Conservation (phyloP, 2,888 invertebrate genomes). For the Muscina levida region DNA sequence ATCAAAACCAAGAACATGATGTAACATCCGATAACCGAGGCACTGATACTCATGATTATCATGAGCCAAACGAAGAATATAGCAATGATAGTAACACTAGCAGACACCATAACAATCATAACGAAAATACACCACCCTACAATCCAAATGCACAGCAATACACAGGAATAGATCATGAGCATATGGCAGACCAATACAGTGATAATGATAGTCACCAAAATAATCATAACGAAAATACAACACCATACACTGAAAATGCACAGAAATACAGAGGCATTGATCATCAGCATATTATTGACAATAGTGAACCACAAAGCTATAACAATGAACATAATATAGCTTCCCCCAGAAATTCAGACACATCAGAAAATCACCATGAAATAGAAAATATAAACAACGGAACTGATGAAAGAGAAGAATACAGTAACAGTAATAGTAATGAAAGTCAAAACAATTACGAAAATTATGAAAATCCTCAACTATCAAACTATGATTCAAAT, state of each 20-base stretch:
- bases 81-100: background rate
- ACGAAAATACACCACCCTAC: conserved; percentile 44
- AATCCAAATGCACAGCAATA: conserved; percentile 49
- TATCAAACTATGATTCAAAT: background rate
- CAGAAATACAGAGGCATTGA: too few species aligned
- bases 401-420: background rate
- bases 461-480: background rate
- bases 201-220: background rate
- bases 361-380: too few species aligned
- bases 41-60: background rate
- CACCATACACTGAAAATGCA: too few species aligned
- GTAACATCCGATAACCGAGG: background rate
- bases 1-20: background rate
- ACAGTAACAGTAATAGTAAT: background rate
- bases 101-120: conserved; percentile 48
- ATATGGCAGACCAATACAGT: conserved; percentile 61
- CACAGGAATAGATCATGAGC: conserved; percentile 70
- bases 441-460: background rate
- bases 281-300: too few species aligned
- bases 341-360: too few species aligned
- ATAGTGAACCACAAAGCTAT: too few species aligned
- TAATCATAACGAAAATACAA: too few species aligned
- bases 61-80: background rate
- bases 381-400: background rate
- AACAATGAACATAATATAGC: too few species aligned